Percentiles rank a stretch among this genome's conserved stretches.
These are phyloP conservation scores for Azemiops feae DNA, from an alignment of 2,113 vertebrate genomes.

Conservation along the genomic window DNA sequence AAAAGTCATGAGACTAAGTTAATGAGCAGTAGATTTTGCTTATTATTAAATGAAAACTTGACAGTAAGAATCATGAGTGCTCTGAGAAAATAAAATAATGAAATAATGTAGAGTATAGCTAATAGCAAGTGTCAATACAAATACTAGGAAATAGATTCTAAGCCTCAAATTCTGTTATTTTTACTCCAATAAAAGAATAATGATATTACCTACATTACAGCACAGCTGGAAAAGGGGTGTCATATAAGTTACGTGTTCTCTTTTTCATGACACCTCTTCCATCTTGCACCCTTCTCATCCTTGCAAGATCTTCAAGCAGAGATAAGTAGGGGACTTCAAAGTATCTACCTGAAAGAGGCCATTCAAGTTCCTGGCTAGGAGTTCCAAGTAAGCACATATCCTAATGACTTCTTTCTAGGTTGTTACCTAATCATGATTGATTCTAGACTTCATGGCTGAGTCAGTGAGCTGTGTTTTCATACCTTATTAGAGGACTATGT, in stretches of 20 bases:
- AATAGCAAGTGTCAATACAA: not conserved
- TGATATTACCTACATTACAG: not conserved
- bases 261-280: not conserved
- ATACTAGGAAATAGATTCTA: not conserved
- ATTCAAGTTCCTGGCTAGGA: not conserved
- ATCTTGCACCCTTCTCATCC: not conserved
- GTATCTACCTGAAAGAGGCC: not conserved
- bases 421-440: not conserved
- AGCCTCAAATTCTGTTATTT: not conserved
- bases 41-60: not conserved
- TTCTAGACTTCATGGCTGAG: not conserved
- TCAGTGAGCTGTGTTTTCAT: not conserved
- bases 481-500: not conserved
- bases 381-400: not conserved
- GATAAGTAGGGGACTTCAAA: not conserved
- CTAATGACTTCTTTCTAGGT: not conserved
- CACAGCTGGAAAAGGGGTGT: not conserved
- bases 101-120: not conserved
- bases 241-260: not conserved
- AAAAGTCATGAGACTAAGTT: not conserved
- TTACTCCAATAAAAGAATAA: not conserved
- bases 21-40: not conserved
- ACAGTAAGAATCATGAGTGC: not conserved
- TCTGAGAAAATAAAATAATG: not conserved
- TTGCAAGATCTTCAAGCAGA: not conserved